These are phyloP conservation scores for Oryctes rhinoceros DNA, from an alignment of 1,140 invertebrate genomes.

Conservation along the genomic window DNA sequence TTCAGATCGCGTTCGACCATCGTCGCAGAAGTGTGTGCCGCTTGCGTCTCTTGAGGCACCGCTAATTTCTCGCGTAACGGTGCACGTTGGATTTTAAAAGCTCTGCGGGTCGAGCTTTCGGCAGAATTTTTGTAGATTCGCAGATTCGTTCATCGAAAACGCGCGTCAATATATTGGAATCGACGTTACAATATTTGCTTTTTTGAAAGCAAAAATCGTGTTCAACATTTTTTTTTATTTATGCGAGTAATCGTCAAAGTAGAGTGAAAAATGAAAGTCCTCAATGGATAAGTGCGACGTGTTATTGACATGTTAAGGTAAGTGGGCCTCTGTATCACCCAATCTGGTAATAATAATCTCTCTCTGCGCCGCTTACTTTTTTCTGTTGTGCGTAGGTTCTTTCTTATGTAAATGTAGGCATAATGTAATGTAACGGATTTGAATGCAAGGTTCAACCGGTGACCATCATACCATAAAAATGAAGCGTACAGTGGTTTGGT, in stretches of 20 bases:
- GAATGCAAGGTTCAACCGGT: slow-evolving; percentile 29
- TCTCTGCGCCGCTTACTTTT: neutral
- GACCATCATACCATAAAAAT: slow-evolving; percentile 13
- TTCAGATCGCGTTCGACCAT: neutral
- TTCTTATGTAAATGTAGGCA: slow-evolving; percentile 14
- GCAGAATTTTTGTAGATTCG: neutral
- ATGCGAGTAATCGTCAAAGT: neutral
- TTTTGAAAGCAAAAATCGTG: neutral
- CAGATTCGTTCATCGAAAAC: neutral
- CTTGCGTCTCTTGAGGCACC: neutral
- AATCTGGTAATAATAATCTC: neutral
- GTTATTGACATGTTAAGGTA: slow-evolving; percentile 36
- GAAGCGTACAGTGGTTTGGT: neutral
- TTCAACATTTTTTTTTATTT: neutral
- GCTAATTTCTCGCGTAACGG: neutral
- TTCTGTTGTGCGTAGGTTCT: slow-evolving; percentile 26
- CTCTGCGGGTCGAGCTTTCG: neutral
- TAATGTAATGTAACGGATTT: slow-evolving; percentile 36
- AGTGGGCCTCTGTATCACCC: neutral
- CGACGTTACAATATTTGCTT: neutral
- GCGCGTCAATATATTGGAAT: neutral
- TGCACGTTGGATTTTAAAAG: neutral
- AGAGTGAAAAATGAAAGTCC: slow-evolving; percentile 20
- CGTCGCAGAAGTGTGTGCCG: neutral
- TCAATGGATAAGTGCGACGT: slow-evolving; percentile 29